These are phyloP conservation scores for Drosophila borealis DNA, from an alignment of 2,888 invertebrate species.

Conservation along the genomic window DNA sequence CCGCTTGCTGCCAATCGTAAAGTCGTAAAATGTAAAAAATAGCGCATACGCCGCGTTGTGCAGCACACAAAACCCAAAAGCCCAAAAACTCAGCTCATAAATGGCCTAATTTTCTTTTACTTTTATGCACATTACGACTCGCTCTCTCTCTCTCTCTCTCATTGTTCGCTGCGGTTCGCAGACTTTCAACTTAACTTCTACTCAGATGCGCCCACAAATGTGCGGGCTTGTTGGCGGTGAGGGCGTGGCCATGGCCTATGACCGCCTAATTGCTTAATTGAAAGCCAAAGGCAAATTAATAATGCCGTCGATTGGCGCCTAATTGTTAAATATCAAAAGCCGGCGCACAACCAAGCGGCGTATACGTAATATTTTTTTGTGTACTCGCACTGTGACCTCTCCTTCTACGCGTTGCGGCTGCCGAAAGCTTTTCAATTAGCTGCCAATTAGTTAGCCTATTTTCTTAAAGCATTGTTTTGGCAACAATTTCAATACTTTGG, in stretches of 20 bases:
- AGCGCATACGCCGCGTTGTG: constrained; percentile 55
- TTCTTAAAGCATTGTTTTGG: constrained; percentile 13
- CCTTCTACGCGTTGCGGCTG: constrained; percentile 30
- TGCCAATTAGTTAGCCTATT: constrained; percentile 68
- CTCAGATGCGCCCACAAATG: constrained; percentile 35
- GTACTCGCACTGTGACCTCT: constrained; percentile 44
- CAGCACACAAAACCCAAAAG: constrained; percentile 1
- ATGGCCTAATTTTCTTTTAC: constrained; percentile 69
- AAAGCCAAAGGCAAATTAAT: constrained; percentile 76
- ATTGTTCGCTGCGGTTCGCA: constrained; percentile 22
- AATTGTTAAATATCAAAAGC: constrained; percentile 75
- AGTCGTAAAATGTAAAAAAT: constrained; percentile 64
- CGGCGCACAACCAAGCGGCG: constrained; percentile 54
- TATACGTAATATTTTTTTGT: constrained; percentile 67
- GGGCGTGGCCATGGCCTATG: constrained; percentile 31
- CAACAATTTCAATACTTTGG: constrained; percentile 22
- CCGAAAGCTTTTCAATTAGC: constrained; percentile 75
- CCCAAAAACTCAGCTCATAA: constrained; percentile 56
- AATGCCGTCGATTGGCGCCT: constrained; percentile 72
- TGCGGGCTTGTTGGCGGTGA: constrained; percentile 13
- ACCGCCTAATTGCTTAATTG: constrained; percentile 72
- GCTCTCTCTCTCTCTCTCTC: constrained; percentile 1
- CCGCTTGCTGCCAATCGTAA: constrained; percentile 68
- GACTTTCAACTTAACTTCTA: constrained; percentile 17
- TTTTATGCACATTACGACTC: constrained; percentile 36